A percentile compares a stretch with the other conserved stretches of the same genome.
Conservation (phyloP, 2,888 invertebrate species). For the Hofmannophila pseudospretella region DNA sequence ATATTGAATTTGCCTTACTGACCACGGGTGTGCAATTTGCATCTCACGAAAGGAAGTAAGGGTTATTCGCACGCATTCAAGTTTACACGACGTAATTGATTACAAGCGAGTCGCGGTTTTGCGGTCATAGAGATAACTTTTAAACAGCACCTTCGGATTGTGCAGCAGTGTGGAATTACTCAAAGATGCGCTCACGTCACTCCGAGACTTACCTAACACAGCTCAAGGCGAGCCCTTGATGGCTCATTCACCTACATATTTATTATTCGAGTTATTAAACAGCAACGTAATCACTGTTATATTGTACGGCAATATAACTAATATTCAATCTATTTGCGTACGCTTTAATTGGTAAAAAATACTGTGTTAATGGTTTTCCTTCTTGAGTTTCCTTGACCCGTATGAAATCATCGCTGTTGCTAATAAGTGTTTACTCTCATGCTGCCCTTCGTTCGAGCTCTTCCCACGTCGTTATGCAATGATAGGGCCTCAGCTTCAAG, state of each 20-base stretch:
- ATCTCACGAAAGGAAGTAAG: constrained; percentile 27
- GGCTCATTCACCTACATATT: constrained; percentile 28
- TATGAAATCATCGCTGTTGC: constrained; percentile 60
- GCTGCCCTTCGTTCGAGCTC: constrained; percentile 51
- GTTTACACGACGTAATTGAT: constrained; percentile 23
- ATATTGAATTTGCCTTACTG: constrained; percentile 36
- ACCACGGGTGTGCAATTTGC: constrained; percentile 29
- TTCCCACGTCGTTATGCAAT: constrained; percentile 25
- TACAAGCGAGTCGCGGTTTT: constrained; percentile 17
- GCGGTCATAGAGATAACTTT: constrained; percentile 10
- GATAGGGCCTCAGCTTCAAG: constrained; percentile 29
- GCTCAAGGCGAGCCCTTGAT: constrained; percentile 43
- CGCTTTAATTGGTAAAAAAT: constrained; percentile 21
- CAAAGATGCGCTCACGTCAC: constrained; percentile 26
- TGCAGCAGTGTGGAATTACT: constrained; percentile 26
- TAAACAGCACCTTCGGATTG: constrained; percentile 23
- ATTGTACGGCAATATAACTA: constrained; percentile 19
- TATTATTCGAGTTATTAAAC: constrained; percentile 23
- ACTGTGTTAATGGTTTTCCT: constrained; percentile 42
- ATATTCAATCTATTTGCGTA: constrained; percentile 7
- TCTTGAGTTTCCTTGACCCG: constrained; percentile 60
- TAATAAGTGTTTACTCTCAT: constrained; percentile 55
- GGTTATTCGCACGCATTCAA: constrained; percentile 14
- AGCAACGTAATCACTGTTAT: constrained; percentile 22
- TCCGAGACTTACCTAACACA: constrained; percentile 42